Percentiles rank a stretch among this genome's conserved stretches.
phyloP scores from a whole-genome alignment of 2,888 invertebrate genomes.

The Junonia oenone region DNA sequence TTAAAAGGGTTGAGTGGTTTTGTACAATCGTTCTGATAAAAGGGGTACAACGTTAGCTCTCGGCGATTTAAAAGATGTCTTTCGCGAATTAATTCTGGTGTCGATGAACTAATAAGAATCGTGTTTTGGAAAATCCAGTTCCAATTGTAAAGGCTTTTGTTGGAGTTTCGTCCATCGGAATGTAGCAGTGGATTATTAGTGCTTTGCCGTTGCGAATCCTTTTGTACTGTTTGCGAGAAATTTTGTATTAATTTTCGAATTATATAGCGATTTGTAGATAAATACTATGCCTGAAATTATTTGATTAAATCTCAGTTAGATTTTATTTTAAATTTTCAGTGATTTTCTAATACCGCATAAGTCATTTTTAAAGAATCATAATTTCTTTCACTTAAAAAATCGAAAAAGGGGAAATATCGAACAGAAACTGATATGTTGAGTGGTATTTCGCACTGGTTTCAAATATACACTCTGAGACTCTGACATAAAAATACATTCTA shows the following conservation, averaged over 20 bases:
- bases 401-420: too few species aligned
- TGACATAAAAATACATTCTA: too few species aligned
- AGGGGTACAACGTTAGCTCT: slow-evolving; percentile 72
- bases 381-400: too few species aligned
- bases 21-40: slow-evolving; percentile 76
- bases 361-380: too few species aligned
- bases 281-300: too few species aligned
- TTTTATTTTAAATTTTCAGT: too few species aligned
- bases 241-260: background rate
- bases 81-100: slow-evolving; percentile 51
- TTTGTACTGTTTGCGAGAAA: background rate
- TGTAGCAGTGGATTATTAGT: background rate
- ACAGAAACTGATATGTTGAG: too few species aligned
- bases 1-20: slow-evolving; percentile 79
- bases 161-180: background rate
- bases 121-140: slow-evolving; percentile 28
- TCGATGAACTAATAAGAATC: slow-evolving; percentile 47
- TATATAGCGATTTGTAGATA: too few species aligned
- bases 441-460: too few species aligned
- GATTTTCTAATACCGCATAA: too few species aligned
- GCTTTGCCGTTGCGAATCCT: background rate
- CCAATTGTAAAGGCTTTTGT: background rate
- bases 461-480: too few species aligned
- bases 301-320: too few species aligned
- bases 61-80: slow-evolving; percentile 73